Evolutionary conservation across 1,140 invertebrate species (phyloP).

Genomic region (Aphidius ervi): DNA sequence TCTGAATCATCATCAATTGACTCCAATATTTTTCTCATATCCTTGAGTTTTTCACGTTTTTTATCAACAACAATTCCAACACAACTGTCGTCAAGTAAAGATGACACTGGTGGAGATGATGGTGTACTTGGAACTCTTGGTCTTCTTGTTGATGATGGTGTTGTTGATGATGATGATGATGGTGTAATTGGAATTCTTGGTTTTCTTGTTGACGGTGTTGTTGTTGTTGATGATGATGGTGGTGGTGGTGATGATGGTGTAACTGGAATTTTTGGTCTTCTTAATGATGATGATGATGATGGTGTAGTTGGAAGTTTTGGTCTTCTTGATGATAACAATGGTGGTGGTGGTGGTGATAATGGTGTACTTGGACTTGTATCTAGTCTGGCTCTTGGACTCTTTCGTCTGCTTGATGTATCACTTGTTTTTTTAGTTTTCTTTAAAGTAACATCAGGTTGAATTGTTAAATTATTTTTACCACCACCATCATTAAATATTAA

Average conservation of each 20-base stretch:
- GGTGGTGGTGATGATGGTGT: too few species aligned
- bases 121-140: conserved; percentile 19
- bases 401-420: conserved; percentile 10
- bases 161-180: too few species aligned
- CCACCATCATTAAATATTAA: conserved; percentile 29
- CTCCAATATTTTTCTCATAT: conserved; percentile 35
- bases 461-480: conserved; percentile 3
- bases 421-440: conserved; percentile 19
- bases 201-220: background rate
- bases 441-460: conserved; percentile 9
- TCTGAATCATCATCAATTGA: conserved; percentile 38
- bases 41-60: conserved; percentile 38
- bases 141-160: background rate
- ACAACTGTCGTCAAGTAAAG: conserved; percentile 36
- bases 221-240: conserved; percentile 3
- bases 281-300: conserved; percentile 17
- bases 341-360: too few species aligned
- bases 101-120: conserved; percentile 17
- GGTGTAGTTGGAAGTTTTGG: conserved; percentile 19
- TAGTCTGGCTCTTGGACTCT: conserved; percentile 27
- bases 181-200: conserved; percentile 8
- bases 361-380: too few species aligned
- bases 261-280: conserved; percentile 5
- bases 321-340: background rate
- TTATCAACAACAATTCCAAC: conserved; percentile 40